These are phyloP conservation scores for Aphidius gifuensis DNA, from an alignment of 1,140 invertebrate genomes.

Conservation along the genomic window DNA sequence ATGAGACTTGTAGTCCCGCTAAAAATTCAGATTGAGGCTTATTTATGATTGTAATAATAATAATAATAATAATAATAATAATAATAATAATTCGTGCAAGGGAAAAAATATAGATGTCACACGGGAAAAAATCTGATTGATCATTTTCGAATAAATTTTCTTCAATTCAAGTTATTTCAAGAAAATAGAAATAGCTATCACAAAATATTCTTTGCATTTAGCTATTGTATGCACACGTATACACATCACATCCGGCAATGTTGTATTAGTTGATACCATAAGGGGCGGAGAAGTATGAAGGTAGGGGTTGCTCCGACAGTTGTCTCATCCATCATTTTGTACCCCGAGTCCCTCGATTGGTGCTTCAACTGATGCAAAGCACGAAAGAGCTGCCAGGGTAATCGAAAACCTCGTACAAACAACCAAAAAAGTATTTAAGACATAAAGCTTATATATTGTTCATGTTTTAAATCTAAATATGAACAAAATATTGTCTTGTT, in stretches of 20 bases:
- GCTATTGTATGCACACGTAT: conserved; percentile 4
- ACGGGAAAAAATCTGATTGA: conserved; percentile 3
- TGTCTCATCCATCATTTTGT: conserved; percentile 14
- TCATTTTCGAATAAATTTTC: conserved; percentile 10
- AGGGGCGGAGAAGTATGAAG: neutral
- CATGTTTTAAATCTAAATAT: too few relatives aligned
- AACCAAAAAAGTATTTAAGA: too few relatives aligned
- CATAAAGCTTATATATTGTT: too few relatives aligned
- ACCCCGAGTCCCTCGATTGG: neutral
- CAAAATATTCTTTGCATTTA: conserved; percentile 3
- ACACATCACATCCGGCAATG: conserved; percentile 6
- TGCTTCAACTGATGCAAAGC: too few relatives aligned
- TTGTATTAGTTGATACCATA: neutral
- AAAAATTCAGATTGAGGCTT: too few relatives aligned
- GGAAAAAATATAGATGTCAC: neutral
- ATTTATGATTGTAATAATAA: too few relatives aligned
- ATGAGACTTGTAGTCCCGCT: too few relatives aligned
- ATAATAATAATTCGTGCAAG: too few relatives aligned
- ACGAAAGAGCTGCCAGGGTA: too few relatives aligned
- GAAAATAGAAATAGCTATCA: conserved; percentile 6
- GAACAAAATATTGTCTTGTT: too few relatives aligned
- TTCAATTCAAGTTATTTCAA: conserved; percentile 9
- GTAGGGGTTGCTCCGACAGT: conserved; percentile 8
- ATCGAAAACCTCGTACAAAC: too few relatives aligned
- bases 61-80: too few relatives aligned